phyloP scores from a whole-genome alignment of 2,888 invertebrate species.

The Stenolophus ochropezus region DNA sequence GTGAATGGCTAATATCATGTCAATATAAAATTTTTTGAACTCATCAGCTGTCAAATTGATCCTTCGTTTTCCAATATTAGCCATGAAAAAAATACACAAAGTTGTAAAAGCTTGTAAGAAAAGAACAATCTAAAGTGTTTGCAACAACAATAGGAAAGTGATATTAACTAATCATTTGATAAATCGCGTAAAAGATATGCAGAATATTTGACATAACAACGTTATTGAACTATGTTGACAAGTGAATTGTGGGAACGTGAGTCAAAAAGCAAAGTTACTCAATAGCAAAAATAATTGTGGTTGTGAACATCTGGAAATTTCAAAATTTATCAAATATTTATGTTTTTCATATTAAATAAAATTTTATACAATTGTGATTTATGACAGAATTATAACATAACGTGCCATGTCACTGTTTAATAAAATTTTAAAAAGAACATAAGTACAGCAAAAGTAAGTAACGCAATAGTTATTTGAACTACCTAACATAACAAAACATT shows the following conservation, averaged over 20 bases:
- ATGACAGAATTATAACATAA: conserved; percentile 47
- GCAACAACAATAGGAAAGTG: background rate
- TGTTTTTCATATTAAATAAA: conserved; percentile 45
- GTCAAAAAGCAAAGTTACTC: conserved; percentile 68
- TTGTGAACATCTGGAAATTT: conserved; percentile 68
- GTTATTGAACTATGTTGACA: conserved; percentile 60
- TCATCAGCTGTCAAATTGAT: conserved; percentile 45
- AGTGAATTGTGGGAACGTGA: conserved; percentile 64
- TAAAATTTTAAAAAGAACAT: conserved; percentile 51
- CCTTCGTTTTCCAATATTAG: conserved; percentile 43
- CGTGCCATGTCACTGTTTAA: conserved; percentile 55
- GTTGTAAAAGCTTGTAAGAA: conserved; percentile 4
- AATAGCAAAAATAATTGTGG: conserved; percentile 70
- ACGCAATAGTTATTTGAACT: background rate
- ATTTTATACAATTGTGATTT: conserved; percentile 23
- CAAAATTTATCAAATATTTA: conserved; percentile 44
- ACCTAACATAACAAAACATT: conserved; percentile 19
- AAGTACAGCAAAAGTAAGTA: conserved; percentile 34
- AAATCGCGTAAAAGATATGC: background rate
- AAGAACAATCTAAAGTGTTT: conserved; percentile 13
- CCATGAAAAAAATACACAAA: conserved; percentile 28
- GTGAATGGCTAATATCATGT: conserved; percentile 11
- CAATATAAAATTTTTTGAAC: conserved; percentile 29
- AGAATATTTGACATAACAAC: conserved; percentile 45
- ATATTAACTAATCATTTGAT: background rate